A percentile compares a stretch with the other conserved stretches of the same genome.
These are phyloP conservation scores for Pipistrellus nathusii DNA, from an alignment of 2,797 vertebrate genomes.

Conservation along the genomic window DNA sequence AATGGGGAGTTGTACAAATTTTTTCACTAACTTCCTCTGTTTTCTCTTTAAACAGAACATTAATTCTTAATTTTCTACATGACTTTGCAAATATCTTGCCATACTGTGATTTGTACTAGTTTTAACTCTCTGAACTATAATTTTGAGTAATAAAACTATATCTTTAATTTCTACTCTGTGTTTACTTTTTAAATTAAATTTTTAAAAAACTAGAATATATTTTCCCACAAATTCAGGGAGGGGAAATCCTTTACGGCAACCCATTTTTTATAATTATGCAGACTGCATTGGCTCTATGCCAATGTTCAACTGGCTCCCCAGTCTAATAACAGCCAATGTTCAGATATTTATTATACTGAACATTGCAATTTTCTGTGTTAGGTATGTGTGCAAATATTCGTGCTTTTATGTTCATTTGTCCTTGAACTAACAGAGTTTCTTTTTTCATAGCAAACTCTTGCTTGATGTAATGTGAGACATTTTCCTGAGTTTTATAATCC, in stretches of 20 bases:
- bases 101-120: constrained; percentile 18
- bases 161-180: not conserved
- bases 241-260: not conserved
- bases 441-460: not conserved
- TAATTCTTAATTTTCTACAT: constrained; percentile 56
- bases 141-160: constrained; percentile 17
- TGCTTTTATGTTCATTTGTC: not conserved
- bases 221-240: constrained; percentile 10
- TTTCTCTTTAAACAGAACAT: constrained; percentile 56
- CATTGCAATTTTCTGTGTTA: not conserved
- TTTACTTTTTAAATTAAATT: not conserved
- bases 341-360: not conserved
- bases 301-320: not conserved
- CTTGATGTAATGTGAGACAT: not conserved
- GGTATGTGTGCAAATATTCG: not conserved
- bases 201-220: not conserved
- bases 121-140: constrained; percentile 28
- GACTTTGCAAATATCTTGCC: constrained; percentile 30
- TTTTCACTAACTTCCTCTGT: constrained; percentile 22
- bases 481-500: not conserved
- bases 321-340: not conserved
- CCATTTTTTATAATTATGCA: not conserved
- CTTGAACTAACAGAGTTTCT: not conserved
- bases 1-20: not conserved
- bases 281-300: not conserved